A percentile compares a stretch with the other conserved stretches of the same genome.
Evolutionary conservation across 2,113 vertebrate species (phyloP).

Genomic region (Verasper variegatus): DNA sequence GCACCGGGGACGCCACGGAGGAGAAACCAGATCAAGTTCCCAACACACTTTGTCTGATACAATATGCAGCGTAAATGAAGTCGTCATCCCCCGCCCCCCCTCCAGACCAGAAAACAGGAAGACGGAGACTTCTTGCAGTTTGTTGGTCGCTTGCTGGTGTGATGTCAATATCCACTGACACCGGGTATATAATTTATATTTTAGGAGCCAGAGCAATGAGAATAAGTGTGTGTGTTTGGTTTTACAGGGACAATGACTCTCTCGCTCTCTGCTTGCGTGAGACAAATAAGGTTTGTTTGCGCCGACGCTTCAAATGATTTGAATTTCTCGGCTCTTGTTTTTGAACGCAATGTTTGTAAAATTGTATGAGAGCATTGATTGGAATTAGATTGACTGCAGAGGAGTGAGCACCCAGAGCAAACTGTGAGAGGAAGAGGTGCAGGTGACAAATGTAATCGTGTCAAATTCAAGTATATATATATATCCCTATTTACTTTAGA

Average conservation of each 20-base stretch:
- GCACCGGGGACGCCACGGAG: conserved; percentile 19
- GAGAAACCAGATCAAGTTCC: conserved; percentile 63
- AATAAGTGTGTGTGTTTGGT: not conserved
- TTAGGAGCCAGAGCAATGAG: not conserved
- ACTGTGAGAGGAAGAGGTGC: no score
- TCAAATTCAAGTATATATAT: no score
- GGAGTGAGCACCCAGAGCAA: no score
- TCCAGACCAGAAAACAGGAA: not conserved
- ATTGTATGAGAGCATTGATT: no score
- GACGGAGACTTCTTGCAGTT: conserved; percentile 25
- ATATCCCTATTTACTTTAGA: not conserved
- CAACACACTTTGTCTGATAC: conserved; percentile 42
- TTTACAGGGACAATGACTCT: not conserved
- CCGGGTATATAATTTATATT: conserved; percentile 10
- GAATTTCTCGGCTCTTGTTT: no score
- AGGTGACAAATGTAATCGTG: no score
- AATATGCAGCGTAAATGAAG: conserved; percentile 69
- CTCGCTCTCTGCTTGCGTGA: conserved; percentile 8
- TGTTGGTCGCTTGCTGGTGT: conserved; percentile 47
- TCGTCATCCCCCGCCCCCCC: not conserved
- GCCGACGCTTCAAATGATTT: not conserved
- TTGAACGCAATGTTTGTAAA: no score
- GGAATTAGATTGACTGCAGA: no score
- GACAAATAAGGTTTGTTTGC: not conserved
- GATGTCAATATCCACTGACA: conserved; percentile 55